Evolutionary conservation across 2,888 invertebrate genomes (phyloP).

Genomic region (Endotricha flammealis): DNA sequence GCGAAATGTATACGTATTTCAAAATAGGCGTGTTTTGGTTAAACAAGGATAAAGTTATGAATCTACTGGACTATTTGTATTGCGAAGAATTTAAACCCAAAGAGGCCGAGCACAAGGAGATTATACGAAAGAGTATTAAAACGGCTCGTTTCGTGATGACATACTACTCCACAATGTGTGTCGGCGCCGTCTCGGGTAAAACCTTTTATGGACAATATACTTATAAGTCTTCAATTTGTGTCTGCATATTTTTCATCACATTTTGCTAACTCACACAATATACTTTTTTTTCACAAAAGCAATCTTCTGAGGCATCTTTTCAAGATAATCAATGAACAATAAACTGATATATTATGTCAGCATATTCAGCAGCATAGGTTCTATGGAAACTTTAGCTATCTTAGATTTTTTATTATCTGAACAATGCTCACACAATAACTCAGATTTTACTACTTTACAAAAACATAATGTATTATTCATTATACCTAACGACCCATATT

Average conservation of each 20-base stretch:
- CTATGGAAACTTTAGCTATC: no score
- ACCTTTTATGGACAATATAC: constrained; percentile 8
- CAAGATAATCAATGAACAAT: no score
- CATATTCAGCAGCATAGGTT: no score
- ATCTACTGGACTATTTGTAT: constrained; percentile 53
- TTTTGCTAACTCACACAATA: constrained; percentile 6
- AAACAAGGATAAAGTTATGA: constrained; percentile 57
- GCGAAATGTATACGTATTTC: constrained; percentile 73
- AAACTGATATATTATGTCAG: no score
- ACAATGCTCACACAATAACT: no score
- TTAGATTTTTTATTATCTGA: no score
- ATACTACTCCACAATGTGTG: constrained; percentile 64
- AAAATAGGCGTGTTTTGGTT: constrained; percentile 67
- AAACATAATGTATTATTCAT: no score
- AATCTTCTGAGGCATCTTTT: no score
- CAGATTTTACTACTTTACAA: no score
- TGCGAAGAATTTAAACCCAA: constrained; percentile 60
- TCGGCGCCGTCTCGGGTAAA: constrained; percentile 67
- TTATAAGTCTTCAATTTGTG: constrained; percentile 5
- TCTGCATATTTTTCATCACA: constrained; percentile 10
- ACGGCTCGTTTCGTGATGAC: constrained; percentile 64
- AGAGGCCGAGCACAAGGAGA: constrained; percentile 54
- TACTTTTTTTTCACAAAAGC: background rate
- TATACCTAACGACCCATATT: no score
- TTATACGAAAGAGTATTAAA: constrained; percentile 57